Evolutionary conservation across 2,888 invertebrate genomes (phyloP), one percentile per base, ranked within the genome.

Genomic region (Epirrita christyi): DNA sequence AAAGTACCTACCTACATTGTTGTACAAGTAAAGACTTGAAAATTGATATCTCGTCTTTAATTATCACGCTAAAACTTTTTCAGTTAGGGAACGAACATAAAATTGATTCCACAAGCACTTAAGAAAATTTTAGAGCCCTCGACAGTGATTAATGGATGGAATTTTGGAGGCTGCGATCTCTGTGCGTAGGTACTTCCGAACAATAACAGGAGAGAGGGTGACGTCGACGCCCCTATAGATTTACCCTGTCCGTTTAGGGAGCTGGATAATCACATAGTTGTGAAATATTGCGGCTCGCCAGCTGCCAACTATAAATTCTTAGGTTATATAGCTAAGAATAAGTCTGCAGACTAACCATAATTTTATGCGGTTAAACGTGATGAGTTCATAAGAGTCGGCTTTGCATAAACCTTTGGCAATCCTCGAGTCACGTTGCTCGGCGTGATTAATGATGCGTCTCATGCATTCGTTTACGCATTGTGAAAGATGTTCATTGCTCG

Each of bases 121-220:
- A 75, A 76, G 81, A 85, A 81, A 86, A 85, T 88, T 88, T 90
- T 86, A 86, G 84, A 86, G 80, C 85, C 76, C 84, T 81, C 77
- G 89, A 89, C 91, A 89, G 83, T 88, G 91, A 92, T 92, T 90
- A 91, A 92, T 90, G 88, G 82, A 83, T 76, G 85, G 84, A 85
- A 87, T 88, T 88, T 86, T 65, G 80, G 76, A 84, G 83, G 78
- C 80, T 76, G 78, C 66, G 79, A 81, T 78, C 74, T 75, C 65
- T 75, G 66, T 74, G 21, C 4, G 2, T 4, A 21, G 21, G 72
- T 74, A 73, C 58, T 58, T 60, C 56, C 42, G 76, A 79, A 78
- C 76, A 79, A 78, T 77, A 80, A 75, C 75, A 79, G 85, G 81
- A 78, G 80, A 85, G 80, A 81, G 80, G 82, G 85, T 45, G 86